Conservation (phyloP, 2,113 vertebrate species). For the Megaleporinus macrocephalus region DNA sequence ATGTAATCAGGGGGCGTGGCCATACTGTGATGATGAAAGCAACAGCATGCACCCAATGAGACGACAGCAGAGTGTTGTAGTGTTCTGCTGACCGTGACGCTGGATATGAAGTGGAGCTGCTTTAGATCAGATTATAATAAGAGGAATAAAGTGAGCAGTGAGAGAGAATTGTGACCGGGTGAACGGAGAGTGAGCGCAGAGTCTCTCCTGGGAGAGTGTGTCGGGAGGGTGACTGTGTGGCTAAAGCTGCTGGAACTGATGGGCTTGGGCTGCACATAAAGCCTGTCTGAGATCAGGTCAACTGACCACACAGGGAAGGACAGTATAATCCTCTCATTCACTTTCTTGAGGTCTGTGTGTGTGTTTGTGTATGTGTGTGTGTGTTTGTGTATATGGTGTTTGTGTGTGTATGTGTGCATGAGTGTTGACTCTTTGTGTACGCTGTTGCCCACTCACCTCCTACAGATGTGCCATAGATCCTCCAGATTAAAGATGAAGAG, state of each 20-base stretch:
- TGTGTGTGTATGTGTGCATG: not conserved
- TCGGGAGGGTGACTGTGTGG: not conserved
- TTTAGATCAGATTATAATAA: too few relatives aligned
- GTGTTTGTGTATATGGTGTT: too few relatives aligned
- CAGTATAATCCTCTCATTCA: not conserved
- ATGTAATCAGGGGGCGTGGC: too few relatives aligned
- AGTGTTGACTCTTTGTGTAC: not conserved
- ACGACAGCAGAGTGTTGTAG: too few relatives aligned
- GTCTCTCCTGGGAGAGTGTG: not conserved
- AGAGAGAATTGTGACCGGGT: not conserved
- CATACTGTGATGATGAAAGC: too few relatives aligned
- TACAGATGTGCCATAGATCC: too few relatives aligned
- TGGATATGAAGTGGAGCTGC: too few relatives aligned
- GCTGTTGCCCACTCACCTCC: too few relatives aligned
- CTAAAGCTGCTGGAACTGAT: slow-evolving; percentile 30
- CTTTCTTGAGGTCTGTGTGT: not conserved
- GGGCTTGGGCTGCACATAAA: not conserved
- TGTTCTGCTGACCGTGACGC: too few relatives aligned
- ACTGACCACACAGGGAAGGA: not conserved
- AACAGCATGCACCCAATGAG: too few relatives aligned
- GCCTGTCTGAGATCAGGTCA: not conserved
- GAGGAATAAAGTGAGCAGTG: too few relatives aligned
- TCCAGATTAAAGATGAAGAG: too few relatives aligned
- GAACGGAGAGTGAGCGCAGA: not conserved
- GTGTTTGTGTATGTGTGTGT: not conserved